Evolutionary conservation across 2,888 invertebrate genomes (phyloP), one percentile per base, ranked within the genome.

Genomic region (Melipona bicolor): DNA sequence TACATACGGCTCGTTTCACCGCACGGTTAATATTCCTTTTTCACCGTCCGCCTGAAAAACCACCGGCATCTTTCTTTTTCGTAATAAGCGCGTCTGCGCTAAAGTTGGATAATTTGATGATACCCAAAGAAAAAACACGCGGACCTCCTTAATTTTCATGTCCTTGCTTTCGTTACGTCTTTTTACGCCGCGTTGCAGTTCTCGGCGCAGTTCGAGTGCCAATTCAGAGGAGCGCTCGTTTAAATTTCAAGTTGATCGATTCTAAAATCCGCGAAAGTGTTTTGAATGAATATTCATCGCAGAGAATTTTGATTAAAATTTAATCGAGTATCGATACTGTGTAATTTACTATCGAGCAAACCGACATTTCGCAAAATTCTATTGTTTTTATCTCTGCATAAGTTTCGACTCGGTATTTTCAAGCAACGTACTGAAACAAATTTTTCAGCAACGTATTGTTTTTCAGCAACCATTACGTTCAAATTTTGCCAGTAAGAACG

Each of bases 11-110:
- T 81, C 69, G 77, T 73, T 81, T 61, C 83, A 64, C 82, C 70
- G 81, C 78, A 27, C 80, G 81, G 69, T 82, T 85, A 85, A 85
- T 84, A 85, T 85, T 83, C 79, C 79, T 83, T 85, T 85, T 85
- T 77, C 75, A 79, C 69, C 71, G 84, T 74, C 76, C 43, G 59
- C 61, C 83, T 76, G 79, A 77, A 85, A 84, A 85, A 83, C 82
- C 82, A 36, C 49, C 69, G 75, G 62, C 83, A 72, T 83, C 79
- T 75, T 83, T 69, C 81, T 81, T 73, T 81, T 27, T 62, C 76
- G 83, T 76, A 72, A 81, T 81, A 81, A 76, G 71, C 81, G 68
- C 67, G 76, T 36, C 75, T n/a, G 82, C 61, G 61, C 65, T 49
- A 11, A 36, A 77, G 19, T 54, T 54, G 43, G 74, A 65, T 80